Evolutionary conservation across 2,113 vertebrate species (phyloP).

Genomic region (Hydrolagus affinis): DNA sequence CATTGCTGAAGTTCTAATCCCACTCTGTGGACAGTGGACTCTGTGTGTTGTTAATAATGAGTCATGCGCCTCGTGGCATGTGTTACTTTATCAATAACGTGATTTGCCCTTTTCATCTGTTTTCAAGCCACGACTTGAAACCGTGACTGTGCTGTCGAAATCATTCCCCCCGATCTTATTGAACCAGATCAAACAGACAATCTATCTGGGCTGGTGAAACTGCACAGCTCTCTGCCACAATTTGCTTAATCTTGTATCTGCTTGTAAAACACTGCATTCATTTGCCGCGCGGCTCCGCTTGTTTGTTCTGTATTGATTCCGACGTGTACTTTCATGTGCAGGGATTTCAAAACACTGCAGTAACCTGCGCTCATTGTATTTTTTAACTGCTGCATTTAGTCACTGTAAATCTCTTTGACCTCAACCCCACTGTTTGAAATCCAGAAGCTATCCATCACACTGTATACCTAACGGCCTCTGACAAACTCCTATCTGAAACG

Average conservation of each 20-base stretch:
- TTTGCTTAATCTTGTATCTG: slow-evolving; percentile 31
- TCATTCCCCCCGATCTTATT: not conserved
- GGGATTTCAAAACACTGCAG: not conserved
- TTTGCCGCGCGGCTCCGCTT: slow-evolving; percentile 14
- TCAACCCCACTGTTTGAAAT: not conserved
- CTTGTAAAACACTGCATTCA: slow-evolving; percentile 19
- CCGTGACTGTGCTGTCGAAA: not conserved
- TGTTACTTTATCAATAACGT: not conserved
- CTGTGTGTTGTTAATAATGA: not conserved
- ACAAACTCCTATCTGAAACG: not conserved
- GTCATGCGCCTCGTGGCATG: not conserved
- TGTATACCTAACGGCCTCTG: no score
- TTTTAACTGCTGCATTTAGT: not conserved
- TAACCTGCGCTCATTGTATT: not conserved
- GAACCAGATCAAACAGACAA: not conserved
- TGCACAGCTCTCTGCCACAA: not conserved
- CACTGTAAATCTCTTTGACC: not conserved
- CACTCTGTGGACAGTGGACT: no score
- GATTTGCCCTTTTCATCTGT: slow-evolving; percentile 7
- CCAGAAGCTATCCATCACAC: not conserved
- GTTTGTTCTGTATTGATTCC: slow-evolving; percentile 23
- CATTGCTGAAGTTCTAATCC: no score
- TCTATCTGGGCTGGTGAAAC: not conserved
- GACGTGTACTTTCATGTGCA: not conserved
- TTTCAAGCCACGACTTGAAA: not conserved